Percentiles rank a stretch among this genome's conserved stretches.
Conservation (phyloP, 2,888 invertebrate genomes). For the Proisotoma minuta region DNA sequence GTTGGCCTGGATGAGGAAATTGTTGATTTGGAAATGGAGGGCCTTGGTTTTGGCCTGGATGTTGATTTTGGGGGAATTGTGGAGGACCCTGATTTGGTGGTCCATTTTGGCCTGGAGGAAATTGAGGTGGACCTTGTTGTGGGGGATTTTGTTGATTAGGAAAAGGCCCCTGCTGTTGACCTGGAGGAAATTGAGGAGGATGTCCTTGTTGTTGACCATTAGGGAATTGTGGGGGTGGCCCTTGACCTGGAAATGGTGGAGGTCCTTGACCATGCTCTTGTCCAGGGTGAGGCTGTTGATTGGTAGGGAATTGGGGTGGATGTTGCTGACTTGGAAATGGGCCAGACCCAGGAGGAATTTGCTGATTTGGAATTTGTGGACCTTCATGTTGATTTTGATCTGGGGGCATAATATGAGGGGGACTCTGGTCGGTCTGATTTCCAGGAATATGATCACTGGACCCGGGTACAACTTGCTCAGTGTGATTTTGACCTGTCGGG, state of each 20-base stretch:
- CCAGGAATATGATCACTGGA: too few relatives aligned
- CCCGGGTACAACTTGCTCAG: too few relatives aligned
- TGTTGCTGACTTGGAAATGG: neutral
- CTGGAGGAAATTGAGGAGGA: neutral
- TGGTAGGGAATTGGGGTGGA: neutral
- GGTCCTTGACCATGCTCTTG: too few relatives aligned
- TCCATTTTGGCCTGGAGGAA: neutral
- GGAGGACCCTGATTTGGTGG: neutral
- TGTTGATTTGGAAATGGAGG: neutral
- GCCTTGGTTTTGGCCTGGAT: neutral
- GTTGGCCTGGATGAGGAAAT: neutral
- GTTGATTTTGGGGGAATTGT: neutral
- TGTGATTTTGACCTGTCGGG: too few relatives aligned
- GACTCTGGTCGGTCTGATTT: too few relatives aligned
- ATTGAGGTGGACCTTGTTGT: neutral
- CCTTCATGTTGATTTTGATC: neutral
- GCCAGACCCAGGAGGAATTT: too few relatives aligned
- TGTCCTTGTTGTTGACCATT: neutral
- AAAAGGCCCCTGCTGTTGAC: neutral
- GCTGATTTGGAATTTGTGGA: neutral
- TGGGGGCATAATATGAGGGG: too few relatives aligned
- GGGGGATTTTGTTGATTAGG: neutral
- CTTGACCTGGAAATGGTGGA: neutral
- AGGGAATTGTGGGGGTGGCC: neutral
- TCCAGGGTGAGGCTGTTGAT: neutral